Conservation (phyloP, 2,888 invertebrate genomes). For the Drosophila parthenogenetica region DNA sequence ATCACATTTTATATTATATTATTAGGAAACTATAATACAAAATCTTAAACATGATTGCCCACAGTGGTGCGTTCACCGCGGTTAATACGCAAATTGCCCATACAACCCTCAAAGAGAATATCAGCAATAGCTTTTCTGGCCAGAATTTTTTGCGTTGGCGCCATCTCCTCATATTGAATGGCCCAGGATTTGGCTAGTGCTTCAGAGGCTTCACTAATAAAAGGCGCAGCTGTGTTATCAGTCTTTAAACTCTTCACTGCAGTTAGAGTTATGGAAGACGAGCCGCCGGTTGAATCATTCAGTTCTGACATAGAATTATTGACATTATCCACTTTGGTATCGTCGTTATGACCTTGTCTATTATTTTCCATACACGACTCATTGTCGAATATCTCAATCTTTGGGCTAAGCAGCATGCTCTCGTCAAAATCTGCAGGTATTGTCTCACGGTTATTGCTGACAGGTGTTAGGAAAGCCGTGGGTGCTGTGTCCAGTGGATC, state of each 20-base stretch:
- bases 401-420: slow-evolving; percentile 61
- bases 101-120: slow-evolving; percentile 81
- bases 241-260: slow-evolving; percentile 15
- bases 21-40: slow-evolving; percentile 1
- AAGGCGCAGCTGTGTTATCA: slow-evolving; percentile 10
- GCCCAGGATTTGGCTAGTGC: slow-evolving; percentile 82
- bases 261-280: slow-evolving; percentile 17
- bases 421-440: slow-evolving; percentile 38
- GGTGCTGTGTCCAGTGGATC: slow-evolving; percentile 33
- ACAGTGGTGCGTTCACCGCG: slow-evolving; percentile 55
- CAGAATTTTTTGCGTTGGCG: slow-evolving; percentile 73
- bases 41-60: slow-evolving; percentile 35
- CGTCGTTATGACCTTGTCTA: slow-evolving; percentile 5
- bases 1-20: slow-evolving; percentile 4
- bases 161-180: slow-evolving; percentile 81
- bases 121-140: slow-evolving; percentile 82
- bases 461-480: slow-evolving; percentile 16
- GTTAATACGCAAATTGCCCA: slow-evolving; percentile 77
- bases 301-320: slow-evolving; percentile 26
- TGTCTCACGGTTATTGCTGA: slow-evolving; percentile 8
- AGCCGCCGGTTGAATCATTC: slow-evolving; percentile 31
- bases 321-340: slow-evolving; percentile 26
- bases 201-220: slow-evolving; percentile 71
- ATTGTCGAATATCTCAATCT: slow-evolving; percentile 64
- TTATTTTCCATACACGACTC: slow-evolving; percentile 26